Base-by-base conservation (phyloP, 2,797 vertebrate genomes). In the Pyrrhura leucotis region DNA sequence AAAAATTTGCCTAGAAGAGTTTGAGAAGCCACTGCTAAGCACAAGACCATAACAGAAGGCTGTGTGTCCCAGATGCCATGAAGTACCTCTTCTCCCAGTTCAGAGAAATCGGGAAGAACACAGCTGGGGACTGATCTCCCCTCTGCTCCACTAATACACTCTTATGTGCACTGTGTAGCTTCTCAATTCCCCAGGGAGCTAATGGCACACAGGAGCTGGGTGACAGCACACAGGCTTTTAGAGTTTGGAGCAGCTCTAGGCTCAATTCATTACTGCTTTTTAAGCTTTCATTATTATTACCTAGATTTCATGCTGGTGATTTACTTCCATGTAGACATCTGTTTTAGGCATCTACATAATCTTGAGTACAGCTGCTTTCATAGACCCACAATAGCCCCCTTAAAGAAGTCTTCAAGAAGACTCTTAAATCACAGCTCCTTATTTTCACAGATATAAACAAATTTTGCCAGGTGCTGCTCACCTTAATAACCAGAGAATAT, bases 101-200 rank as follows among this genome's bases (percentile, higher is more conserved):
- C 40, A 45, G 35, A 40, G 29, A 39, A 61, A 10, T 5, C 48
- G 42, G 17, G 33, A 69, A 14, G 4, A 2, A 1, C 19, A 26
- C 9, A 48, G 8, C 8, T 50, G n/a, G 21, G 20, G 5, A 9
- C 15, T 14, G 29, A 35, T 7, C 5, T 35, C 19, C 26, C 5
- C 6, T 26, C 19, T 31, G 31, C 1, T 15, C 25, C 12, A 1
- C 3, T 63, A 16, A 14, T 11, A 15, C 9, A 14, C 8, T n/a
- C 7, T 42, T 6, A 3, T 14, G 18, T 3, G 1, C 8, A 20
- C 4, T 29, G 26, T 2, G 1, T 12, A 40, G 28, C 9, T 10
- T 20, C 28, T 68, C 22, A 29, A 3, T 2, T 68, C 28, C 58
- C 14, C 37, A 26, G 25, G 0, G 0, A 67, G 51, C 14, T 54